Percentiles rank a stretch among this genome's conserved stretches.
phyloP scores from a whole-genome alignment of 1,140 invertebrate species.

The Vanessa atalanta region DNA sequence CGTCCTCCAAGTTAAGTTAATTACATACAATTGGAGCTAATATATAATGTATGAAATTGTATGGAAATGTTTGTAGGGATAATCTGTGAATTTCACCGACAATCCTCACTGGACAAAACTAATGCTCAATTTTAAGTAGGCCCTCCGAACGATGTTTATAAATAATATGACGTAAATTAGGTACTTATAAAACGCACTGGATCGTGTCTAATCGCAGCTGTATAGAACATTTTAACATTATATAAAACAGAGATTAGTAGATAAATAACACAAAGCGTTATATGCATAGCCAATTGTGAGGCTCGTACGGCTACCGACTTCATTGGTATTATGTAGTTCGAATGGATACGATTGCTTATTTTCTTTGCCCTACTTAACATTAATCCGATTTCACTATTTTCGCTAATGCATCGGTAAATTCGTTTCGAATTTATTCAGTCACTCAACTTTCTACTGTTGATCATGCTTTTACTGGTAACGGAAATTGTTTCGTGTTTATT shows the following conservation, averaged over 20 bases:
- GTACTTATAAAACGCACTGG: conserved; percentile 22
- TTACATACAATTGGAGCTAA: too few relatives aligned
- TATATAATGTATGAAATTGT: too few relatives aligned
- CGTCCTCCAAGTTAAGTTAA: too few relatives aligned
- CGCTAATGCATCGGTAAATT: conserved; percentile 47
- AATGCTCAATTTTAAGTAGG: background rate
- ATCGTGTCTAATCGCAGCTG: conserved; percentile 25
- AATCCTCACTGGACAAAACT: background rate
- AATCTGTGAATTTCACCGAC: too few relatives aligned
- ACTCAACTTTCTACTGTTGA: conserved; percentile 58
- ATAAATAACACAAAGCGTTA: conserved; percentile 21
- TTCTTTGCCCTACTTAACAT: conserved; percentile 23
- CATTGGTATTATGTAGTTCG: conserved; percentile 1
- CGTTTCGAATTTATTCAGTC: conserved; percentile 34
- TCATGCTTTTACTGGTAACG: conserved; percentile 18
- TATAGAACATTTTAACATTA: conserved; percentile 26
- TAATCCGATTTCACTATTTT: conserved; percentile 50
- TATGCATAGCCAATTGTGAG: background rate
- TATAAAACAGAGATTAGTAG: conserved; percentile 24
- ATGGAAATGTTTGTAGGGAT: too few relatives aligned
- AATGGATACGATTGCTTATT: conserved; percentile 9
- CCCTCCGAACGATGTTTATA: background rate
- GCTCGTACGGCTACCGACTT: background rate
- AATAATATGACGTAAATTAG: conserved; percentile 26
- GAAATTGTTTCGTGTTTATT: conserved; percentile 27